phyloP scores from a whole-genome alignment of 2,797 vertebrate genomes.

The Neosilurus mollespiculum region DNA sequence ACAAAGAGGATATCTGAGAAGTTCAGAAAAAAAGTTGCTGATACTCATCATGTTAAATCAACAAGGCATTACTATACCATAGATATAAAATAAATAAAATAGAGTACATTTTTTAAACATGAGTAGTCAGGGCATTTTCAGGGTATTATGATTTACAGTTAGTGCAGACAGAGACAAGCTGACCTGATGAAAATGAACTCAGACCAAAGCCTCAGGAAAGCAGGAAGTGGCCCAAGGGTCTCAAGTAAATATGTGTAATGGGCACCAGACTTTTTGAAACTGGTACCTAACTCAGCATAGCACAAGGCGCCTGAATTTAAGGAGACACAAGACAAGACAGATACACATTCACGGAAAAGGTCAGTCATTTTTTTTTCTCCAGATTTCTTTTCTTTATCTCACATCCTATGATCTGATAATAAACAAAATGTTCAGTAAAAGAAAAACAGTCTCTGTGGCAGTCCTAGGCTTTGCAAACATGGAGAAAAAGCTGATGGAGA shows the following conservation, averaged over 20 bases:
- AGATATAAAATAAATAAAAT: not conserved
- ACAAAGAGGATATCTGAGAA: too few relatives aligned
- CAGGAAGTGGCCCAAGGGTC: slow-evolving; percentile 81
- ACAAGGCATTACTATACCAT: not conserved
- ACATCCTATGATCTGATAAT: not conserved
- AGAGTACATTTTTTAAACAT: too few relatives aligned
- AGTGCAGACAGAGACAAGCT: not conserved
- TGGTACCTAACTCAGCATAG: slow-evolving; percentile 78
- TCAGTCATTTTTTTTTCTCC: not conserved
- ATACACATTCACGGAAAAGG: not conserved
- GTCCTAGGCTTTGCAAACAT: not conserved
- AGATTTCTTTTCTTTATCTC: not conserved
- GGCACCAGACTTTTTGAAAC: slow-evolving; percentile 78
- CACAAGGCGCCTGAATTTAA: slow-evolving; percentile 76
- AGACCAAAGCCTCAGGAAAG: slow-evolving; percentile 83
- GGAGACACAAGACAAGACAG: slow-evolving; percentile 10
- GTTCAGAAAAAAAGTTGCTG: too few relatives aligned
- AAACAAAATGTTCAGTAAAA: not conserved
- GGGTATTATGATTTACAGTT: too few relatives aligned
- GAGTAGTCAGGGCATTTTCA: too few relatives aligned
- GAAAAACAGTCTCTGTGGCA: not conserved
- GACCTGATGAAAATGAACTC: slow-evolving; percentile 84
- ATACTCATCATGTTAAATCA: not conserved
- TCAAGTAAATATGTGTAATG: slow-evolving; percentile 78
- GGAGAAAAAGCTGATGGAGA: not conserved